Base-by-base conservation (phyloP, 2,888 invertebrate genomes). In the Pimpla rufipes region DNA sequence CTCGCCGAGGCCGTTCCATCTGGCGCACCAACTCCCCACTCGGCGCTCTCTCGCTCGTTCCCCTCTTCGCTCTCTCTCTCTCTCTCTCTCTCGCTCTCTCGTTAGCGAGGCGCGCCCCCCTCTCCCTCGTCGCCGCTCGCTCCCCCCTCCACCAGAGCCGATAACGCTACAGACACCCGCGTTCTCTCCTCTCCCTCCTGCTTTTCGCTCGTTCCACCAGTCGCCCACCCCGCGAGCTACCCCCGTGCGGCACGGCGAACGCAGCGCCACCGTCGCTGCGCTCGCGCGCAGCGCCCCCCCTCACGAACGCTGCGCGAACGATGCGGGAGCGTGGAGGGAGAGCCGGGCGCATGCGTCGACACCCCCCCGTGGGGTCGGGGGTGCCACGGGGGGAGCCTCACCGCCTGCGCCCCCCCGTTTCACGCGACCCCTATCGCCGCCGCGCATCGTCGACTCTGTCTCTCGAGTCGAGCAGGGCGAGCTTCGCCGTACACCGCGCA, bases 1-100 rank as follows among this genome's bases (percentile, higher is more conserved):
- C 91, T 92, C 88, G 88, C 88, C 83, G 88, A 90, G 88, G 92
- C 92, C 87, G 88, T 92, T 92, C 92, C 90, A 88, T 89, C 88
- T 89, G 89, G 88, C 92, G 92, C 91, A 87, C 92, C 85, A 89
- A 88, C 91, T 91, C 92, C 92, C 92, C 86, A 81, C 87, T 67
- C 77, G 66, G 29, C 40, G 47, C 37, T 75, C 47, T 42, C 50
- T 45, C 62, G 37, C 62, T 57, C 18, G 29, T 50, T 64, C 57
- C 67, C 52, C 37, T 29, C 47, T 45, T 47, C 64, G 70, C 40
- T 23, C 37, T 29, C 66, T 47, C 40, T 23, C 57, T 45, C 52
- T 35, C 70, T 59, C 68, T 52, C 29, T 50, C 55, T 10, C 45
- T 52, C 37, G 68, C 45, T 45, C 76, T 37, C 52, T 47, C 50